Evolutionary conservation across 2,888 invertebrate genomes (phyloP).

Genomic region (Drosophila nr. medialis): DNA sequence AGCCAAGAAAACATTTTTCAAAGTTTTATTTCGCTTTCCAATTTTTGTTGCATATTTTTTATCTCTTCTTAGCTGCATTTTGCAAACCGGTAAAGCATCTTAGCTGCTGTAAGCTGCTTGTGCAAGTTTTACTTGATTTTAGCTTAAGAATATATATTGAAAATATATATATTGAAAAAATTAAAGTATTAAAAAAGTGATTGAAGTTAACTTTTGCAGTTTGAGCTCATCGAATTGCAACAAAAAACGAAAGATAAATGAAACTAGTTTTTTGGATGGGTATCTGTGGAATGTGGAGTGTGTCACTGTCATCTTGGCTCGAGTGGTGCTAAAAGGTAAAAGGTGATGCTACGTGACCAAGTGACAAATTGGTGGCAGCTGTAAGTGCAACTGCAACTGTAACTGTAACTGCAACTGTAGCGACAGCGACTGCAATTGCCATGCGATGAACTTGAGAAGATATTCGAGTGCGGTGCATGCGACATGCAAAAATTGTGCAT

Average conservation of each 20-base stretch:
- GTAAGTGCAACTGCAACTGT: slow-evolving; percentile 44
- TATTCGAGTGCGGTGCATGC: slow-evolving; percentile 41
- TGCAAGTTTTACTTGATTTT: background rate
- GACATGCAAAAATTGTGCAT: slow-evolving; percentile 15
- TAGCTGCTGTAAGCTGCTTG: background rate
- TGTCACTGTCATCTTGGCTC: slow-evolving; percentile 29
- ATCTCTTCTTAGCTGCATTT: background rate
- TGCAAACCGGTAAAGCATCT: background rate
- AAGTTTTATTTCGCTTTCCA: background rate
- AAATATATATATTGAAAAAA: background rate
- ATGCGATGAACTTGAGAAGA: slow-evolving; percentile 70
- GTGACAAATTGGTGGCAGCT: slow-evolving; percentile 72
- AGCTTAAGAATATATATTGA: background rate
- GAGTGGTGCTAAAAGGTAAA: slow-evolving; percentile 33
- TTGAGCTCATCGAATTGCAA: background rate
- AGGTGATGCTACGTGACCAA: slow-evolving; percentile 69
- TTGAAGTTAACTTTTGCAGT: slow-evolving; percentile 2
- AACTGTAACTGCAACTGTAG: slow-evolving; percentile 38
- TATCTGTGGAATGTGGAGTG: slow-evolving; percentile 21
- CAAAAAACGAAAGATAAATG: background rate
- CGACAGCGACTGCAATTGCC: slow-evolving; percentile 58
- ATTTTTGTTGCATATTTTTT: no score
- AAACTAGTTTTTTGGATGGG: slow-evolving; percentile 1
- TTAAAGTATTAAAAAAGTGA: slow-evolving; percentile 21
- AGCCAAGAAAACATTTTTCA: background rate